phyloP scores from a whole-genome alignment of 2,888 invertebrate species.

The Andrena praecox region DNA sequence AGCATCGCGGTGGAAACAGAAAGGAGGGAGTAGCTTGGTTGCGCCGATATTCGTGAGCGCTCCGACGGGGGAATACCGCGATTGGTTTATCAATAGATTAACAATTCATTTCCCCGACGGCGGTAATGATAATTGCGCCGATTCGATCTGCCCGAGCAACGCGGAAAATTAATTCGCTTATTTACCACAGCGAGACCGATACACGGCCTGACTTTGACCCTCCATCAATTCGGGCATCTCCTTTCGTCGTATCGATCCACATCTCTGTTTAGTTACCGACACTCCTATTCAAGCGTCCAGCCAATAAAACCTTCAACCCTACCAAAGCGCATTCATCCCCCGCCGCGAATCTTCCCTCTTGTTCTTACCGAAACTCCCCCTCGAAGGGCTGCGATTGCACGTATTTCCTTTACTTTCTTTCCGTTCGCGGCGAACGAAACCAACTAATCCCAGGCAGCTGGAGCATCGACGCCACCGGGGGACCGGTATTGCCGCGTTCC shows the following conservation, averaged over 20 bases:
- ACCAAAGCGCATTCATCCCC: not conserved
- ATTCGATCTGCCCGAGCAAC: not conserved
- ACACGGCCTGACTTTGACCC: not conserved
- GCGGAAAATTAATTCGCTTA: conserved; percentile 32
- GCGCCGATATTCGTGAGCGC: conserved; percentile 1
- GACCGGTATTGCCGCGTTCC: conserved; percentile 45
- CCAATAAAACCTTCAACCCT: not conserved
- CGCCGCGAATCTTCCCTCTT: not conserved
- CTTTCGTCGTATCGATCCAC: too few species aligned
- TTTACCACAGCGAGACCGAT: not conserved
- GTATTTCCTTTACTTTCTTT: not conserved
- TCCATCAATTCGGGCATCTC: not conserved
- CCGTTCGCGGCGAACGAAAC: conserved; percentile 10
- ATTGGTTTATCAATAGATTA: conserved; percentile 46
- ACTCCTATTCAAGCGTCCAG: not conserved
- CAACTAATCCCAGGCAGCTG: conserved; percentile 37
- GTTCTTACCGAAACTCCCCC: not conserved
- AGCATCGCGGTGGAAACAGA: not conserved
- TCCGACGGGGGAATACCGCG: conserved; percentile 6
- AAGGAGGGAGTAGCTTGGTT: not conserved
- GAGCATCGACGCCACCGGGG: conserved; percentile 33
- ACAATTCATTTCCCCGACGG: conserved; percentile 21
- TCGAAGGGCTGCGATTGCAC: too few species aligned
- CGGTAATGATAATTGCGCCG: conserved; percentile 35
- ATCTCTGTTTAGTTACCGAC: too few species aligned